These are phyloP conservation scores for Pseudorectes ferrugineus DNA, from an alignment of 2,113 vertebrate species.

Conservation along the genomic window DNA sequence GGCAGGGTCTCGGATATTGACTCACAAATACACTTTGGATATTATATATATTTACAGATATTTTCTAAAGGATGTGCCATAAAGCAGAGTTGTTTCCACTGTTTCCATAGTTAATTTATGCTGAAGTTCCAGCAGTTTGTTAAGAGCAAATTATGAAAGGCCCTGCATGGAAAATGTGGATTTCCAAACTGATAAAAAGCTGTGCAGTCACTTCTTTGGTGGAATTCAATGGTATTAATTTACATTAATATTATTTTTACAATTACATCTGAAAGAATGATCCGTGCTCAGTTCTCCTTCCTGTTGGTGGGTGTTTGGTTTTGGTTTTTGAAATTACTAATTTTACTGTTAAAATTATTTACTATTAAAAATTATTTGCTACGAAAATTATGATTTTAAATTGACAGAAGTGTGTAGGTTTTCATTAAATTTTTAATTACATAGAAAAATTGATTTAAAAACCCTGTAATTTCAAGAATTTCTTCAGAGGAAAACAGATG, in stretches of 20 bases:
- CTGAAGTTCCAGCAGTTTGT: background rate
- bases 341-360: background rate
- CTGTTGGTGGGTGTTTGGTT: background rate
- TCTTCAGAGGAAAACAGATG: background rate
- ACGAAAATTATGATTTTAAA: background rate
- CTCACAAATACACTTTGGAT: background rate
- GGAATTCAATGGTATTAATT: background rate
- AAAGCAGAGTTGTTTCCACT: background rate
- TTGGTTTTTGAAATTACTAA: background rate
- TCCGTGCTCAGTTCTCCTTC: background rate
- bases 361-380: background rate
- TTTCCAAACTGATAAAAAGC: background rate
- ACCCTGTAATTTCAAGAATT: background rate
- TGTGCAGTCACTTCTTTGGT: background rate
- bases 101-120: background rate
- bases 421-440: background rate
- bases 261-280: background rate
- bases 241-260: background rate
- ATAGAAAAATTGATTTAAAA: background rate
- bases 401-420: background rate
- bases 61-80: background rate
- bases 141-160: background rate
- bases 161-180: accelerated
- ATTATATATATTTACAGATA: background rate
- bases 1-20: background rate